These are phyloP conservation scores for Nyctibius grandis DNA, from an alignment of 2,797 vertebrate genomes.

Conservation along the genomic window DNA sequence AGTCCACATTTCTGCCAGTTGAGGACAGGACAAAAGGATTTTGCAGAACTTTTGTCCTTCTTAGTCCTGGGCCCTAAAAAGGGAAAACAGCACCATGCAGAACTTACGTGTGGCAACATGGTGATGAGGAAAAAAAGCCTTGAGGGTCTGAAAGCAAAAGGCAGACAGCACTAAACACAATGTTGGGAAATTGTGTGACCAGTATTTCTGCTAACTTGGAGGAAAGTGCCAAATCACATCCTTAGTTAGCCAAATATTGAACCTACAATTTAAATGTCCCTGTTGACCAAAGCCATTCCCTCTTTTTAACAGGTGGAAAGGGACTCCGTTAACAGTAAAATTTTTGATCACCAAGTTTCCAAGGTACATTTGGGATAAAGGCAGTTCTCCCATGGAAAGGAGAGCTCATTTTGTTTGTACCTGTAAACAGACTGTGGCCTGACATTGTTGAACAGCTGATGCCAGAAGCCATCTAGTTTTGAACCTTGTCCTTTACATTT, in stretches of 20 bases:
- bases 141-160: neutral
- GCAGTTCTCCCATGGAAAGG: neutral
- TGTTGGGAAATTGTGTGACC: neutral
- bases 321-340: neutral
- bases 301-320: constrained; percentile 20
- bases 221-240: neutral
- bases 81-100: neutral
- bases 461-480: constrained; percentile 33
- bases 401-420: constrained; percentile 7
- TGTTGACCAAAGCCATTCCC: neutral
- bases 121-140: neutral
- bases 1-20: neutral
- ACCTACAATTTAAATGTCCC: neutral
- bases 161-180: neutral
- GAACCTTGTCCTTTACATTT: constrained; percentile 48
- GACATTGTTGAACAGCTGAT: constrained; percentile 8
- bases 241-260: constrained; percentile 2
- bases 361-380: neutral
- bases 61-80: neutral
- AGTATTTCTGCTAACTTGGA: neutral
- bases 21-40: neutral
- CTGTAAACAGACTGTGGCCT: constrained; percentile 16
- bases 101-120: neutral
- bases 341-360: constrained; percentile 14
- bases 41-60: neutral